Evolutionary conservation across 2,888 invertebrate genomes (phyloP).

Genomic region (Acleris emargana): DNA sequence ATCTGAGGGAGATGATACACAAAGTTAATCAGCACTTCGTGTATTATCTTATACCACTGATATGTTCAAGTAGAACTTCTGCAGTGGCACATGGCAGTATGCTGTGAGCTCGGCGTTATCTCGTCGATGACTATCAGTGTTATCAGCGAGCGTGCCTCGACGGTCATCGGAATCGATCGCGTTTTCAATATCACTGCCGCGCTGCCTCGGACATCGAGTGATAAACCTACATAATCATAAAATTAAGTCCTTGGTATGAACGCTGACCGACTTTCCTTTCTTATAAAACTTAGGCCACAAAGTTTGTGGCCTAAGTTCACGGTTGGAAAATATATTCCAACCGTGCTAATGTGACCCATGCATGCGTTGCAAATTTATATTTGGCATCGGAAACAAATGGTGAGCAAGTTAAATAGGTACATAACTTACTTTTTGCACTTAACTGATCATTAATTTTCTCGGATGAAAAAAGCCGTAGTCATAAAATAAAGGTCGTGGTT

Average conservation of each 20-base stretch:
- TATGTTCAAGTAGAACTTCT: constrained; percentile 45
- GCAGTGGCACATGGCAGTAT: constrained; percentile 51
- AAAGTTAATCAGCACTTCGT: constrained; percentile 54
- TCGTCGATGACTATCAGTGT: constrained; percentile 63
- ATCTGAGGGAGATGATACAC: constrained; percentile 35
- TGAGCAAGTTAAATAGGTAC: no score
- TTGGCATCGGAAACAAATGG: no score
- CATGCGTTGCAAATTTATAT: no score
- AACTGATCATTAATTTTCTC: no score
- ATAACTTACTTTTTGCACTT: no score
- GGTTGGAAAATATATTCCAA: no score
- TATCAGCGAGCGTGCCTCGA: constrained; percentile 67
- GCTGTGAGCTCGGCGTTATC: constrained; percentile 58
- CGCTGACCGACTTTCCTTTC: constrained; percentile 59
- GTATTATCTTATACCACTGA: constrained; percentile 58
- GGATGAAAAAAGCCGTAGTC: no score
- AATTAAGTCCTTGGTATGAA: constrained; percentile 52
- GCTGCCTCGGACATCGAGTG: constrained; percentile 50
- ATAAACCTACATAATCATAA: constrained; percentile 54
- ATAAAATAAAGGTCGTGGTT: no score
- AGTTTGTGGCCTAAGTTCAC: no score
- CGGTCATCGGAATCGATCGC: constrained; percentile 55
- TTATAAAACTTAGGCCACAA: constrained; percentile 32
- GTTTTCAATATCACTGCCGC: constrained; percentile 47
- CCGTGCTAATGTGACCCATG: no score